phyloP scores from a whole-genome alignment of 1,140 invertebrate species.

The Choristoneura fumiferana region DNA sequence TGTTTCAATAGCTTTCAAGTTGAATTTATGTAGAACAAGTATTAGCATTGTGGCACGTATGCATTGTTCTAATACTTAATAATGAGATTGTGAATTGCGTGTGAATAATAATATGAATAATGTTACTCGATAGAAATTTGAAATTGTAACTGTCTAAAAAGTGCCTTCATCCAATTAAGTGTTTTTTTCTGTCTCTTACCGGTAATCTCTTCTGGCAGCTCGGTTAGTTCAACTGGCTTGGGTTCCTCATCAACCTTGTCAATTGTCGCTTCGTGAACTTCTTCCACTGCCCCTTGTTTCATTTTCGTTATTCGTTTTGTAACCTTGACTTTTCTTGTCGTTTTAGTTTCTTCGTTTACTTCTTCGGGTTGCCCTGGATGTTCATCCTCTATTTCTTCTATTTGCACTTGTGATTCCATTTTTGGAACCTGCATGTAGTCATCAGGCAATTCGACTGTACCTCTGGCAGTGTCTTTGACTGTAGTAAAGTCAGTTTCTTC shows the following conservation, averaged over 20 bases:
- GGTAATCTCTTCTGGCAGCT: conserved; percentile 24
- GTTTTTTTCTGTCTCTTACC: conserved; percentile 23
- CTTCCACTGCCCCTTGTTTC: conserved; percentile 52
- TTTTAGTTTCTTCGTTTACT: not conserved
- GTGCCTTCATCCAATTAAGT: too few species aligned
- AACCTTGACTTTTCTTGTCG: not conserved
- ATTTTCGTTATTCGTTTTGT: conserved; percentile 7
- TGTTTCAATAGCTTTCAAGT: too few species aligned
- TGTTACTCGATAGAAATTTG: too few species aligned
- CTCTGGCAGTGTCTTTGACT: conserved; percentile 36
- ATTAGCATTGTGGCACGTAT: too few species aligned
- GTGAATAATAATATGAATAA: too few species aligned
- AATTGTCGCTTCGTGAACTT: conserved; percentile 31
- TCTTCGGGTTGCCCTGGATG: conserved; percentile 60
- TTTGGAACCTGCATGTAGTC: conserved; percentile 52
- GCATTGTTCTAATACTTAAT: too few species aligned
- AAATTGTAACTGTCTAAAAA: too few species aligned
- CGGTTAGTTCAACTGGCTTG: not conserved
- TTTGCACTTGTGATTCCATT: conserved; percentile 44
- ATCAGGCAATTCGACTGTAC: conserved; percentile 62
- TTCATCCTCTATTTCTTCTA: conserved; percentile 43
- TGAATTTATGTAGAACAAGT: too few species aligned
- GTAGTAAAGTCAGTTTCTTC: conserved; percentile 44
- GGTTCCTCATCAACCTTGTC: conserved; percentile 11
- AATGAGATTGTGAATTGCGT: too few species aligned